phyloP scores from a whole-genome alignment of 1,140 invertebrate species.

The Delia radicum region DNA sequence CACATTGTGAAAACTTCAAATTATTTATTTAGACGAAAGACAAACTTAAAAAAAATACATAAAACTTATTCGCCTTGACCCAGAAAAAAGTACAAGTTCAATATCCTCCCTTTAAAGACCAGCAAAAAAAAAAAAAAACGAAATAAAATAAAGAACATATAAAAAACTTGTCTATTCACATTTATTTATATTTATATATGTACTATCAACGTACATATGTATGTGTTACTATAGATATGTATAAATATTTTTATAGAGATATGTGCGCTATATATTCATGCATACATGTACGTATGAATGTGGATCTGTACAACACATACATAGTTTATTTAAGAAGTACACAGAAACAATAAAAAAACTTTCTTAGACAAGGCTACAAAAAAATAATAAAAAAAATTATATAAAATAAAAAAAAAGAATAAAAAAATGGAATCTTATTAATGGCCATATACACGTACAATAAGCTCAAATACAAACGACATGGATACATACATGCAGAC shows the following conservation, averaged over 20 bases:
- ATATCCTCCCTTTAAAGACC: neutral
- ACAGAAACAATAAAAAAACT: neutral
- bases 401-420: neutral
- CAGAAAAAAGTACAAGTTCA: constrained; percentile 4
- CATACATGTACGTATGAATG: neutral
- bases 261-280: neutral
- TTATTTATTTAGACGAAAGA: constrained; percentile 1
- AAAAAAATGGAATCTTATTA: constrained; percentile 2
- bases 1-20: neutral
- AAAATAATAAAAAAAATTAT: neutral
- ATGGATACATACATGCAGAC: neutral
- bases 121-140: neutral
- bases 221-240: neutral
- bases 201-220: too few relatives aligned
- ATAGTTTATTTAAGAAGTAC: neutral
- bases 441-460: constrained; percentile 1
- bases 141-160: neutral
- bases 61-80: neutral
- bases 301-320: neutral
- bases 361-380: neutral
- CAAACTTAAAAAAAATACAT: neutral
- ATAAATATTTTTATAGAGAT: neutral
- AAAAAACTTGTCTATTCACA: constrained; percentile 1
- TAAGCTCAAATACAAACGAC: neutral
- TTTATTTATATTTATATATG: neutral